Evolutionary conservation across 2,797 vertebrate species (phyloP), one percentile per base, ranked within the genome.

Genomic region (Enteromius radiatus): DNA sequence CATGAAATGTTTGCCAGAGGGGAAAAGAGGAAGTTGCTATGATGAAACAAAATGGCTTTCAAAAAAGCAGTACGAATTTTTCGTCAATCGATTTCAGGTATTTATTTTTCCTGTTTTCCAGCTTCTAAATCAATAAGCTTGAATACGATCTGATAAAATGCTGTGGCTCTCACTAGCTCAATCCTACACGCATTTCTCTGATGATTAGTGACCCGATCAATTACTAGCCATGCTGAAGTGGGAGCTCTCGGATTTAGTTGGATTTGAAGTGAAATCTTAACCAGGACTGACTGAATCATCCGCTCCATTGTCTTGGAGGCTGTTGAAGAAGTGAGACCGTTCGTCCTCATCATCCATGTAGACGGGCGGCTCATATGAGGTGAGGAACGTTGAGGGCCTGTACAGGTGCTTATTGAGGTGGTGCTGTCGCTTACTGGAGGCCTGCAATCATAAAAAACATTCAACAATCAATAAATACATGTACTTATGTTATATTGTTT

Each of bases 341-440:
- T 98, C 97, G 54, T 99, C 98, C 1, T 99, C 98, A 45, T 99
- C 98, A 49, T 99, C 98, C 98, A 99, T 99, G 90, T 93, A 99
- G 89, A 99, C 98, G 1, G 98, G 98, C 73, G 98, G 98, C 91
- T 99, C 97, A 31, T 99, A 98, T 76, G 98, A 99, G 76, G 97
- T 97, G 93, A 99, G 96, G 91, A 99, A 99, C 85, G 98, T 99
- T 88, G 98, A 99, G 49, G 97, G 97, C 90, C 97, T 95, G 93
- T 99, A 99, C 91, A 99, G 96, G 93, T 99, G 98, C 91, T 98
- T 99, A 94, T 99, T 99, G 80, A 99, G 96, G 89, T 98, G 96
- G 88, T 99, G 98, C 86, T 99, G 98, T 83, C 97, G 93, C 92
- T 97, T 97, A 90, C 91, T 97, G 90, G 97, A 97, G 87, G 97